Base-by-base conservation (phyloP, 2,888 invertebrate species). In the Caenorhabditis panamensis region DNA sequence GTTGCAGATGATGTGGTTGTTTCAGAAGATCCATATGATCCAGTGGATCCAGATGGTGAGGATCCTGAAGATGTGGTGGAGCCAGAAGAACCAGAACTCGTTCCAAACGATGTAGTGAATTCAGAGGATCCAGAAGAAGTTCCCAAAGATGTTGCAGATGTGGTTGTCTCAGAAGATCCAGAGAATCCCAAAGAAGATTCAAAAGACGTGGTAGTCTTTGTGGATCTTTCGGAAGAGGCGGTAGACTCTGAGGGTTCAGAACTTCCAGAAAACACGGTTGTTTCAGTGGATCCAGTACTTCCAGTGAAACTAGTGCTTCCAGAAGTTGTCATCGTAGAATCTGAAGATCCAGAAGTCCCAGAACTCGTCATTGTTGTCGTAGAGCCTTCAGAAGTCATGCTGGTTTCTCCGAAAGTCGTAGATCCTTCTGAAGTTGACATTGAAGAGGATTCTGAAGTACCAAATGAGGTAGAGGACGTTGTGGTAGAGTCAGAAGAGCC, bases 41-140 rank as follows among this genome's bases (percentile, higher is more conserved):
- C 24, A 24, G 16, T 20, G 13, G 56, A 56, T 59, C 59, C 59
- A 56, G 56, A 28, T 24, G 59, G n/a, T 47, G 63, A 22, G 13
- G 28, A 8, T 63, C 53, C 28, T 31, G 22, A 22, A 16, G 37
- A 16, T 16, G 49, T 54, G 18, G 64, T 18, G 16, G 59, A 44
- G 24, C 44, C 22, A 16, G 22, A 13, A 44, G 22, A 44, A n/a
- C 8, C n/a, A 22, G 41, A 22, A 13, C 9, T 22, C 2, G n/a
- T 9, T 37, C 9, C 22, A 9, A 31, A 31, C 8, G 28, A 16
- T 6, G 58, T 58, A 5, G 36, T 5, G 36, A 11, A 36, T 8
- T 36, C 36, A n/a, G 58, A 31, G 16, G 28, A 16, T 18, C 28
- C 31, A 6, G 58, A 31, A 11, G 58, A 9, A 41, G 31, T 6